Base-by-base conservation (phyloP, 2,113 vertebrate genomes). In the Burhinus bistriatus region DNA sequence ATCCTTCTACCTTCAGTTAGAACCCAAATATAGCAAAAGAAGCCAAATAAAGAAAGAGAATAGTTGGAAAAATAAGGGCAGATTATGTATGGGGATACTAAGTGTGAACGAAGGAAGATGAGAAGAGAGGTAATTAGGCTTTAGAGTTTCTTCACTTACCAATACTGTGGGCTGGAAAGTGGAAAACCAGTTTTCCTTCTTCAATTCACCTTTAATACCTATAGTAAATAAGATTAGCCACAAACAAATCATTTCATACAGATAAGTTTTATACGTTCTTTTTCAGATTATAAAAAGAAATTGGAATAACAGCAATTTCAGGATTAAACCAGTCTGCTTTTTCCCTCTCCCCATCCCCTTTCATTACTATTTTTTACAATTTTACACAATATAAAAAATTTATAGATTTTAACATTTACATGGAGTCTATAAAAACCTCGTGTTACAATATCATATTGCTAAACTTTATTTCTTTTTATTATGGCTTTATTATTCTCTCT, bases 381-480 rank as follows among this genome's bases (percentile, higher is more conserved):
- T 95, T 94, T 76, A 45, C 38, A 78, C 79, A 52, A 30, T 83
- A 88, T 94, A 96, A 93, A 91, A 95, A 86, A 95, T 91, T 94
- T 96, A 97, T 95, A 94, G 94, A 83, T 93, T 96, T 94, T 95
- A 95, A 55, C 61, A 83, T 95, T 97, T 91, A 78, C 87, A 91
- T 54, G 29, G 26, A 80, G 89, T 89, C 96, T 83, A 96, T 97
- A 97, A 97, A 97, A 96, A 70, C 71, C 45, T 84, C 52, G 25
- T 95, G 47, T 34, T 87, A 38, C 34, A 68, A 93, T 93, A 80
- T 79, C 57, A 21, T 94, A 77, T 71, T 91, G 71, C 80, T 96
- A 94, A 95, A 96, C 89, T 96, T 90, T 91, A 87, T 80, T 96
- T 58, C 69, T 90, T 96, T 96, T 97, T 96, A 90, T 96, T 95